Evolutionary conservation across 1,140 invertebrate species (phyloP), one percentile per base, ranked within the genome.

Genomic region (Sweltsa coloradensis): DNA sequence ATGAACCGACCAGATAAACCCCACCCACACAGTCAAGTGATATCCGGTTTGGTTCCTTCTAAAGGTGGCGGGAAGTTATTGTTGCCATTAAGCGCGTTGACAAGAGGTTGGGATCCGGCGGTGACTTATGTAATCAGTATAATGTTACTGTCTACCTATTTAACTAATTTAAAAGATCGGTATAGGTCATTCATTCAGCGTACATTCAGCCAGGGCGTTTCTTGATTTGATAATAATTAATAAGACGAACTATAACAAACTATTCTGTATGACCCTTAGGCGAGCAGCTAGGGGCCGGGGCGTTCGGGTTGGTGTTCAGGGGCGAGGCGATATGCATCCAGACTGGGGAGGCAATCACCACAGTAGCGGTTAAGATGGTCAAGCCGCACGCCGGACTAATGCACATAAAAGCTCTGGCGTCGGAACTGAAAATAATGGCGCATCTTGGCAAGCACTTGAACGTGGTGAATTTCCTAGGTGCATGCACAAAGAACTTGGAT

Each of bases 371-470:
- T 0, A 91, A 91, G 70, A 90, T 85, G 82, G 83, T 89, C 0
- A 85, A 87, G 56, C 74, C 76, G 54, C 78, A 79, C 37, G 78
- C 82, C 0, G 83, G 89, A 57, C 72, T 73, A 9, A 73, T 76
- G 26, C 78, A 79, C 41, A 81, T 90, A 14, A 76, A 81, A 54
- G 85, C 91, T 0, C 64, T 97, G 9, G 79, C 85, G 5, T 89
- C 88, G 3, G 93, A 97, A 65, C 64, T 97, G 1, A 97, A 97
- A 69, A 94, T 97, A 19, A 87, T 97, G 79, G 84, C 90, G 13
- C 89, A 96, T 66, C 72, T 97, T 48, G 92, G 92, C 0, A 85
- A 88, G 58, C 91, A 97, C 68, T 62, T 96, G 1, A 97, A 97
- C 62, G 90, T 97, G 18, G 87, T 96, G 0, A 97, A 97, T 69